A percentile compares a stretch with the other conserved stretches of the same genome.
These are phyloP conservation scores for Limnephilus rhombicus DNA, from an alignment of 2,888 invertebrate species.

Conservation along the genomic window DNA sequence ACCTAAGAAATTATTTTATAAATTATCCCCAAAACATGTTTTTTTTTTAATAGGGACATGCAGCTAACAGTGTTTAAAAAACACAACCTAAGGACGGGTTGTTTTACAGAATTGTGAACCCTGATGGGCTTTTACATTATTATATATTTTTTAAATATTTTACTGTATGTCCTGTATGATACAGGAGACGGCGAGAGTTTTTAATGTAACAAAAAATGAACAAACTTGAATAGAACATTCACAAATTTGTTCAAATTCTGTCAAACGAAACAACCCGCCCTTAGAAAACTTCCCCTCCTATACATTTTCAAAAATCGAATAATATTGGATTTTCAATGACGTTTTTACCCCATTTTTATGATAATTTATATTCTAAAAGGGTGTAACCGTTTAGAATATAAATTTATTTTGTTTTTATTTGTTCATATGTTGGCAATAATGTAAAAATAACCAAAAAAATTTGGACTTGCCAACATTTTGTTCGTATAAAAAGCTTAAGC, in stretches of 20 bases:
- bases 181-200: no score
- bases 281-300: not conserved
- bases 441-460: not conserved
- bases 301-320: not conserved
- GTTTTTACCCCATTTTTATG: not conserved
- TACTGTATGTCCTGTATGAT: no score
- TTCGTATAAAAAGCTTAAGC: not conserved
- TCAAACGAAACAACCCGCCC: not conserved
- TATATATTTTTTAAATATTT: no score
- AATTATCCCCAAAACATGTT: not conserved
- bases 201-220: no score
- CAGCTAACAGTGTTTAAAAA: not conserved
- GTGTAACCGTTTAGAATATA: conserved; percentile 1
- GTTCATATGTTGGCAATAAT: not conserved
- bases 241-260: no score
- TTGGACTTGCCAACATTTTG: not conserved
- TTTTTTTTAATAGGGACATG: not conserved
- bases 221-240: no score
- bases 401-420: no score
- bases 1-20: not conserved
- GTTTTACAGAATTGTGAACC: no score
- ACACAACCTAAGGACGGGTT: no score
- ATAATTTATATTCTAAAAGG: not conserved
- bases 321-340: not conserved
- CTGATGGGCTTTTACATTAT: no score